Percentiles rank a stretch among this genome's conserved stretches.
Evolutionary conservation across 2,113 vertebrate genomes (phyloP).

Genomic region (Hippocampus comes): DNA sequence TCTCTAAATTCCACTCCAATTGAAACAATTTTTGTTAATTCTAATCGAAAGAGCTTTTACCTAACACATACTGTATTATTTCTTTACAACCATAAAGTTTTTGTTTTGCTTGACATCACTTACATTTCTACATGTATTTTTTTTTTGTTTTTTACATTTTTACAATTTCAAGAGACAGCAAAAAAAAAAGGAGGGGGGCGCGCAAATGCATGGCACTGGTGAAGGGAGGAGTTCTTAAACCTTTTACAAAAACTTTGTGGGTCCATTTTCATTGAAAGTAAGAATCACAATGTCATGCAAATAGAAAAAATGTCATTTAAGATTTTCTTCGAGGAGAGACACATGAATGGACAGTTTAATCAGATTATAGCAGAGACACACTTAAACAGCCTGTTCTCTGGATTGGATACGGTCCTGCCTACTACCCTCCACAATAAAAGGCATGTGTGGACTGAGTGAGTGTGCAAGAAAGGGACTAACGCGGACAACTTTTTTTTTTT

Average conservation of each 20-base stretch:
- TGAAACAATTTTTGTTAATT: too few species aligned
- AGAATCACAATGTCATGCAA: not conserved
- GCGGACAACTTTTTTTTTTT: not conserved
- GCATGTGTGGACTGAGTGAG: slow-evolving; percentile 19
- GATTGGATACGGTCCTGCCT: slow-evolving; percentile 63
- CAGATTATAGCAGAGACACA: slow-evolving; percentile 68
- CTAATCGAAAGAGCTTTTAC: too few species aligned
- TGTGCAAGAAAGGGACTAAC: not conserved
- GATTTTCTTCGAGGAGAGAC: slow-evolving; percentile 8
- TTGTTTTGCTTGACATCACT: too few species aligned
- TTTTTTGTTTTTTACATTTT: too few species aligned
- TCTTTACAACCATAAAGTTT: too few species aligned
- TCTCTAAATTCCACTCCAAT: too few species aligned
- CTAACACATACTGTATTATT: too few species aligned
- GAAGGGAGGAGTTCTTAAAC: not conserved
- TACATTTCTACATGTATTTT: too few species aligned
- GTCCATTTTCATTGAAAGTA: slow-evolving; percentile 1
- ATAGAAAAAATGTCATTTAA: slow-evolving; percentile 3
- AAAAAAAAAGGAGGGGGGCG: not conserved
- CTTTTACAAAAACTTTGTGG: not conserved
- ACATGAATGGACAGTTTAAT: slow-evolving; percentile 64
- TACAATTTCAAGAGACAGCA: not conserved
- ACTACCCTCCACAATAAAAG: slow-evolving; percentile 58
- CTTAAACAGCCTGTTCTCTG: slow-evolving; percentile 67
- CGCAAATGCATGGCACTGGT: not conserved